Conservation (phyloP, 1,140 invertebrate genomes). For the Rhynchophorus ferrugineus region DNA sequence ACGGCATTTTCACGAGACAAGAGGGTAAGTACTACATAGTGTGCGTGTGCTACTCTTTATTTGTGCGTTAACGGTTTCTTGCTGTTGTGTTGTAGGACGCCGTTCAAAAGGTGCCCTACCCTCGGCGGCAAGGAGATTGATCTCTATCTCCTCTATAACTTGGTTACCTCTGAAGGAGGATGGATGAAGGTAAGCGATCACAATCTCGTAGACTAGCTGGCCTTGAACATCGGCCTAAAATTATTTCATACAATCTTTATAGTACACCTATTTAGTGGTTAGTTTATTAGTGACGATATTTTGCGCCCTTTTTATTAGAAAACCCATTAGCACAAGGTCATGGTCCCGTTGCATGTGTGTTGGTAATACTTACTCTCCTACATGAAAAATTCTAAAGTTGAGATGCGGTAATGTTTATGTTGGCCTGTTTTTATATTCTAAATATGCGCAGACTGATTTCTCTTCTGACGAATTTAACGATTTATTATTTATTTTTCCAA, state of each 20-base stretch:
- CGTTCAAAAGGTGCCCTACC: constrained; percentile 65
- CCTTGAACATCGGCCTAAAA: neutral
- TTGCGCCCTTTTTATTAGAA: too few species aligned
- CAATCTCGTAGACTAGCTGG: neutral
- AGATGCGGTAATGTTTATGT: too few species aligned
- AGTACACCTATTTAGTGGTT: too few species aligned
- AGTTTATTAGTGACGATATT: too few species aligned
- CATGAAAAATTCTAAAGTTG: too few species aligned
- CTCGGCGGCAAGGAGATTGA: constrained; percentile 86
- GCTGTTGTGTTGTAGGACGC: constrained; percentile 54
- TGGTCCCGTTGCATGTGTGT: too few species aligned
- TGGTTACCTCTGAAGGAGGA: constrained; percentile 85
- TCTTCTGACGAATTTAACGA: too few species aligned
- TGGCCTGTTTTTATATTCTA: too few species aligned
- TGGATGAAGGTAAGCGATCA: constrained; percentile 75
- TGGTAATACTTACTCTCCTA: too few species aligned
- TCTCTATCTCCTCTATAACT: constrained; percentile 79
- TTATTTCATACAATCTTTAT: neutral
- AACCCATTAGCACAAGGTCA: too few species aligned
- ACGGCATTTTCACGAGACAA: constrained; percentile 63
- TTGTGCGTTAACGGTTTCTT: constrained; percentile 5
- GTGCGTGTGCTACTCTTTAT: neutral
- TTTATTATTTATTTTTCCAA: too few species aligned
- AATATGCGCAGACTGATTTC: too few species aligned
- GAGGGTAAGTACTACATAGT: constrained; percentile 54